Base-by-base conservation (phyloP, 2,113 vertebrate genomes). In the Chlorodrepanis virens region DNA sequence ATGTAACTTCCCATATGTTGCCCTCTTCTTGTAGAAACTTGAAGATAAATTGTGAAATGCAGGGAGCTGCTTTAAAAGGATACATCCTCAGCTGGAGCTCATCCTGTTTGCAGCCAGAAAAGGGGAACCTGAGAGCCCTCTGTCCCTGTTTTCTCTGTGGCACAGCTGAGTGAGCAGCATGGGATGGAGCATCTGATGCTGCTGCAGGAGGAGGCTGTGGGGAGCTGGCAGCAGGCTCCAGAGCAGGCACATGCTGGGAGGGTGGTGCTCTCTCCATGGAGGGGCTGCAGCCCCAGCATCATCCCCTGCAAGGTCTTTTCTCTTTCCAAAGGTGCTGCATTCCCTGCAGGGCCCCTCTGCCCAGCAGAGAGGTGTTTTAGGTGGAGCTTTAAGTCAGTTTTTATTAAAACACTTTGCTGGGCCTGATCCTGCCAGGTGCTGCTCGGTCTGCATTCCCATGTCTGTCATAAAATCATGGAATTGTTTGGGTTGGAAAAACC, bases 1-100 rank as follows among this genome's bases (percentile, higher is more conserved):
- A 90, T 59, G 45, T 92, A 89, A 95, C 83, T 72, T 77, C 87
- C 82, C 86, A 86, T 89, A 45, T 89, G 94, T 65, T 77, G 50
- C 60, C 52, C 59, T 94, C 76, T 70, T 89, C 6, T 1, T 81
- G 54, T 40, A 45, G 83, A 70, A 96, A 94, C 54, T 37, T 8
- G 39, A 54, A 71, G 89, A 64, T 39, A 68, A 82, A 75, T 92
- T 90, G 77, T 81, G 92, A 94, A 94, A 86, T 12, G 4, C 47
- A 33, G 40, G 28, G 71, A 80, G 80, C 56, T 94, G 71, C 72
- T 92, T 35, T 21, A 57, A 53, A 50, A 80, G 45, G 29, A 17
- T 8, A 1, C 10, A 50, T 33, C 42, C 85, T 74, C 68, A 65
- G 82, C 88, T 88, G 75, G 63, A 57, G 42, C 79, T 31, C 0